Conservation (phyloP, 1,140 invertebrate species). For the Hycleus cichorii region DNA sequence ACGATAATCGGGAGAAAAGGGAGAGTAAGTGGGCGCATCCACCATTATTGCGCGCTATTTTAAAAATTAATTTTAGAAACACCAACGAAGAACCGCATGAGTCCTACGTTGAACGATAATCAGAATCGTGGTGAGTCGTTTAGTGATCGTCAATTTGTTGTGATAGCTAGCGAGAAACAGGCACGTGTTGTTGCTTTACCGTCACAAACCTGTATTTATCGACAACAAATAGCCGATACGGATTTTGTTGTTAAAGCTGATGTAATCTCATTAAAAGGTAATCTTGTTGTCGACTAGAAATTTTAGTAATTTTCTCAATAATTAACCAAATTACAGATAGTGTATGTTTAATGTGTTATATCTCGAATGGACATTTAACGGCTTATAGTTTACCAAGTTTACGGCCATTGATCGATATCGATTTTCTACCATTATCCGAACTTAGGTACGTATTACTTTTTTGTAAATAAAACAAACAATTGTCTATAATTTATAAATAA, state of each 20-base stretch:
- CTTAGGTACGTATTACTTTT: constrained; percentile 64
- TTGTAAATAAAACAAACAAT: background rate
- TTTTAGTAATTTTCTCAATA: background rate
- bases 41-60: background rate
- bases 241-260: constrained; percentile 93
- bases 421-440: constrained; percentile 88
- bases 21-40: constrained; percentile 48
- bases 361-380: constrained; percentile 86
- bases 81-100: constrained; percentile 63
- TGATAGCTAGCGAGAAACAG: constrained; percentile 91
- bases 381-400: constrained; percentile 91
- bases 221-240: constrained; percentile 74
- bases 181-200: constrained; percentile 89
- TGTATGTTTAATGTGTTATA: constrained; percentile 87
- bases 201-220: constrained; percentile 85
- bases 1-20: constrained; percentile 63
- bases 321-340: constrained; percentile 62
- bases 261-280: constrained; percentile 87
- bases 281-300: background rate
- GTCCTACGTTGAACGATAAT: constrained; percentile 57
- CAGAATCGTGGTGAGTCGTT: constrained; percentile 46
- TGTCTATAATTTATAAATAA: background rate
- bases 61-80: constrained; percentile 43
- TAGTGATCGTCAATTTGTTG: constrained; percentile 85
- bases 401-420: constrained; percentile 81